Evolutionary conservation across 1,140 invertebrate species (phyloP).

Genomic region (Drosophila melanogaster): DNA sequence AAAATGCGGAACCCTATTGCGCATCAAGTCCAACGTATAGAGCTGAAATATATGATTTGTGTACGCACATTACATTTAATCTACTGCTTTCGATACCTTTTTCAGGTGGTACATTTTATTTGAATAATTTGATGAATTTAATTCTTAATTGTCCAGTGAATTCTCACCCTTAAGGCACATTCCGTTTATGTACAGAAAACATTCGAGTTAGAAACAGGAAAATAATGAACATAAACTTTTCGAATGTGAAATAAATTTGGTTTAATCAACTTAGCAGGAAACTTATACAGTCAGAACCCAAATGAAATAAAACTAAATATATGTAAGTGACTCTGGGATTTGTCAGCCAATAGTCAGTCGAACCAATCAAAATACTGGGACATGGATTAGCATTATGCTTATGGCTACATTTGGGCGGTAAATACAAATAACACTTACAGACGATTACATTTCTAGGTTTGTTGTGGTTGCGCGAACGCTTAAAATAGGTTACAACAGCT

Average conservation of each 20-base stretch:
- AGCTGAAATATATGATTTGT: too few species aligned
- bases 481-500: slow-evolving; percentile 51
- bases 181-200: slow-evolving; percentile 33
- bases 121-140: slow-evolving; percentile 27
- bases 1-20: too few species aligned
- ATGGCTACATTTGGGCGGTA: slow-evolving; percentile 39
- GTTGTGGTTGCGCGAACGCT: slow-evolving; percentile 23
- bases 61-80: too few species aligned
- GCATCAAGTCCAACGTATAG: too few species aligned
- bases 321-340: slow-evolving; percentile 10
- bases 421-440: slow-evolving; percentile 61
- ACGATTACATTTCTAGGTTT: slow-evolving; percentile 48
- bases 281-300: slow-evolving; percentile 30
- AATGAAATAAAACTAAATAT: slow-evolving; percentile 11
- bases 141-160: slow-evolving; percentile 42
- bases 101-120: slow-evolving; percentile 29
- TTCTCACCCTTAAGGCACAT: slow-evolving; percentile 38
- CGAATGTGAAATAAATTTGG: slow-evolving; percentile 31
- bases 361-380: slow-evolving; percentile 47
- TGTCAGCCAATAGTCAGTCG: slow-evolving; percentile 14
- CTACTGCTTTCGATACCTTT: too few species aligned
- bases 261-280: slow-evolving; percentile 55
- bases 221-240: slow-evolving; percentile 6
- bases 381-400: slow-evolving; percentile 39
- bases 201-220: not conserved